Evolutionary conservation across 2,797 vertebrate genomes (phyloP).

Genomic region (Melanogrammus aeglefinus): DNA sequence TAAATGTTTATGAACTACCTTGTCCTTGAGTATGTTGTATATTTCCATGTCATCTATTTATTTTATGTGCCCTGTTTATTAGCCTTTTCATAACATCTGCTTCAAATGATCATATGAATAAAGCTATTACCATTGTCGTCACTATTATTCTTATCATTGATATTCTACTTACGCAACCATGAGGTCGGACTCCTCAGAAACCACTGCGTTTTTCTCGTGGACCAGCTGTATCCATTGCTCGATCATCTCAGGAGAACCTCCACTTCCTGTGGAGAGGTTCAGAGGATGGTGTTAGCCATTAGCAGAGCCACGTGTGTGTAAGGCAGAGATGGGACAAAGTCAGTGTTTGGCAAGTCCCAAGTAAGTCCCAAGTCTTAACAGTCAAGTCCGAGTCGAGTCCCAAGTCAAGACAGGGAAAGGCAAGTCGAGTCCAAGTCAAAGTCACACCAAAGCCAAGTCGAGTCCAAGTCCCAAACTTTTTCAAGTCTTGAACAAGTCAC

Average conservation of each 20-base stretch:
- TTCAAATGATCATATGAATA: too few species aligned
- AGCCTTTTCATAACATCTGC: too few species aligned
- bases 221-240: constrained; percentile 87
- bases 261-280: constrained; percentile 46
- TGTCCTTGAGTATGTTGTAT: neutral
- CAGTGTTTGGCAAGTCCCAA: too few species aligned
- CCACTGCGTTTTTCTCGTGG: constrained; percentile 84
- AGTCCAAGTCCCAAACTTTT: too few species aligned
- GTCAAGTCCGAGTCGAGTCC: too few species aligned
- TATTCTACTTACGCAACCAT: constrained; percentile 85
- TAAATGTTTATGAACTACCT: neutral
- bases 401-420: too few species aligned
- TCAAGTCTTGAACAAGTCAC: too few species aligned
- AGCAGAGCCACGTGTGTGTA: neutral
- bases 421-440: too few species aligned
- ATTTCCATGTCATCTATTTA: neutral
- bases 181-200: constrained; percentile 91
- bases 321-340: too few species aligned
- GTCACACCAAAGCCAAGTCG: too few species aligned
- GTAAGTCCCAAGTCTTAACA: too few species aligned
- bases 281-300: neutral
- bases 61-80: too few species aligned
- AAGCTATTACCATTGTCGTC: neutral
- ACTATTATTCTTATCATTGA: neutral
- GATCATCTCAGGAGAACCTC: constrained; percentile 69